Conservation (phyloP, 1,140 invertebrate species). For the Drosophila suzukii region DNA sequence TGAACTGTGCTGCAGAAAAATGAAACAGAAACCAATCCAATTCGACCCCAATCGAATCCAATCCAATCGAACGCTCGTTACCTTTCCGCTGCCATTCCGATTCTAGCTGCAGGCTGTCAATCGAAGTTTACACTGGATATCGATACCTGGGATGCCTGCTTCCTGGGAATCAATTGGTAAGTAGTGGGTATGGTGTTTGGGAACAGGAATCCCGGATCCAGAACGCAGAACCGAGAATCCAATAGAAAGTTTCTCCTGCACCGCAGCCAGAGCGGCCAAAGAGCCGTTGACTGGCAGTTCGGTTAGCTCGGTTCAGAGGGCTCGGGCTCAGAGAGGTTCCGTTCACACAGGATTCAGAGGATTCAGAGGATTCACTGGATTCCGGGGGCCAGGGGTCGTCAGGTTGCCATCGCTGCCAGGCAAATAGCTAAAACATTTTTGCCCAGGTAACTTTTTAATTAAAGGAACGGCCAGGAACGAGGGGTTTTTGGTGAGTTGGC, state of each 20-base stretch:
- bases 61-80: conserved; percentile 30
- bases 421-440: conserved; percentile 76
- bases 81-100: conserved; percentile 22
- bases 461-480: conserved; percentile 47
- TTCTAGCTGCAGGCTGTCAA: conserved; percentile 57
- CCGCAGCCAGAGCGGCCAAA: conserved; percentile 33
- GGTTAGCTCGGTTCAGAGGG: conserved; percentile 19
- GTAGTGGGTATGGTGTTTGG: background rate
- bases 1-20: conserved; percentile 3
- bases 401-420: conserved; percentile 54
- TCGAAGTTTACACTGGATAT: conserved; percentile 64
- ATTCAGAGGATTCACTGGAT: background rate
- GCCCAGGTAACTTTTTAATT: conserved; percentile 76
- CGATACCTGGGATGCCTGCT: conserved; percentile 28
- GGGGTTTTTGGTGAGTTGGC: background rate
- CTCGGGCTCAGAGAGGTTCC: background rate
- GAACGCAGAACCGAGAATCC: conserved; percentile 25
- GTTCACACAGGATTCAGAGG: conserved; percentile 9
- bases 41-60: conserved; percentile 18
- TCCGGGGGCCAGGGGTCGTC: conserved; percentile 11
- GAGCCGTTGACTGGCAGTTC: conserved; percentile 64
- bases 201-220: conserved; percentile 6
- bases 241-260: conserved; percentile 65
- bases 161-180: conserved; percentile 41
- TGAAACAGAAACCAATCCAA: conserved; percentile 35